Conservation (phyloP, 2,888 invertebrate genomes). For the Sinodicranocentrus sp. region DNA sequence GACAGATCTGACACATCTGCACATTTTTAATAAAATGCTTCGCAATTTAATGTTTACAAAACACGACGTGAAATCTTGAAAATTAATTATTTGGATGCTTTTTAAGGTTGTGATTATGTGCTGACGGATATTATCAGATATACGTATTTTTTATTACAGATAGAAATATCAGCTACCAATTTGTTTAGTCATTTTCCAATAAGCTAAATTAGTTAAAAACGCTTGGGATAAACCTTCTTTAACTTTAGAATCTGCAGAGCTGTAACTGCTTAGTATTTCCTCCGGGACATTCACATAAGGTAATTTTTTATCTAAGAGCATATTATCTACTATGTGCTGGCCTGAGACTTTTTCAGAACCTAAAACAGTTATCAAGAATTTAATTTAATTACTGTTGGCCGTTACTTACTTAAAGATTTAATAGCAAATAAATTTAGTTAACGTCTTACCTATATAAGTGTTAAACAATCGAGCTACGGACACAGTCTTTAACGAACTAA, state of each 20-base stretch:
- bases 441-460: slow-evolving; percentile 70
- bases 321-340: slow-evolving; percentile 66
- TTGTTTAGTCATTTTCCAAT: slow-evolving; percentile 73
- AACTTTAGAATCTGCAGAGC: slow-evolving; percentile 26
- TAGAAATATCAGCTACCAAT: no score
- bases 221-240: slow-evolving; percentile 70
- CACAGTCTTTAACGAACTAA: slow-evolving; percentile 66
- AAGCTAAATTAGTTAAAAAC: slow-evolving; percentile 72
- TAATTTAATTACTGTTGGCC: no score
- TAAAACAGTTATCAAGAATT: no score
- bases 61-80: no score
- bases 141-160: no score
- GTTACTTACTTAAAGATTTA: not conserved
- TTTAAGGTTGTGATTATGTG: no score
- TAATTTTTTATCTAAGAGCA: slow-evolving; percentile 39
- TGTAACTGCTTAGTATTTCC: slow-evolving; percentile 36
- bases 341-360: slow-evolving; percentile 74
- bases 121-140: no score
- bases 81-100: no score
- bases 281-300: slow-evolving; percentile 29
- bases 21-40: no score
- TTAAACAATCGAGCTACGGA: slow-evolving; percentile 71
- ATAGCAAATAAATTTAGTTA: not conserved
- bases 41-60: no score
- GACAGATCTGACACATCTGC: no score